Conservation (phyloP, 2,888 invertebrate genomes). For the Metopia argyrocephala region DNA sequence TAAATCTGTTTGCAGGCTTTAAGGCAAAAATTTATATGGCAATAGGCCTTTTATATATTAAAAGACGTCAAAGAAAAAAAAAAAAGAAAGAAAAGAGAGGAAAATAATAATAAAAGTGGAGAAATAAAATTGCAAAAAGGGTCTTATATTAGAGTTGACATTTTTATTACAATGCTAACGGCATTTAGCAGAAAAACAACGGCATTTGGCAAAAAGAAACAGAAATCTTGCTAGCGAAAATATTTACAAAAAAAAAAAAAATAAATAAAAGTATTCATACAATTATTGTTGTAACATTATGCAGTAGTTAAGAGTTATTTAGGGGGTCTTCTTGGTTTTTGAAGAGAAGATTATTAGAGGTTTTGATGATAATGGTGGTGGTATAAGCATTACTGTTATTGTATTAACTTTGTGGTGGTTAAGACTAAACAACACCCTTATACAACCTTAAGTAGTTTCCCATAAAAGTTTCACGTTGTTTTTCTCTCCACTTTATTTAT, state of each 20-base stretch:
- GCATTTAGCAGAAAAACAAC: conserved; percentile 65
- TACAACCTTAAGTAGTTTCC: conserved; percentile 16
- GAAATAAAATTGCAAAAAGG: conserved; percentile 28
- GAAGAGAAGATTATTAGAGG: conserved; percentile 19
- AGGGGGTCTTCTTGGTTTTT: conserved; percentile 45
- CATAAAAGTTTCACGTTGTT: background rate
- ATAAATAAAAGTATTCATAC: conserved; percentile 9
- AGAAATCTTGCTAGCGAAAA: conserved; percentile 1
- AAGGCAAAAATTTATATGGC: conserved; percentile 8
- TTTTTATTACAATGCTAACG: conserved; percentile 76
- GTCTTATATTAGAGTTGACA: conserved; percentile 71
- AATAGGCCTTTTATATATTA: background rate
- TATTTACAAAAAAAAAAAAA: background rate
- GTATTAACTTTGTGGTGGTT: background rate
- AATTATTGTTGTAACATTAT: conserved; percentile 42
- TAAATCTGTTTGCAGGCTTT: conserved; percentile 7
- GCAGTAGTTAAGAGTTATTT: conserved; percentile 40
- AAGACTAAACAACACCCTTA: conserved; percentile 35
- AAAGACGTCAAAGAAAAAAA: background rate
- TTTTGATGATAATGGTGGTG: background rate
- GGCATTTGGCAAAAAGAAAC: conserved; percentile 2
- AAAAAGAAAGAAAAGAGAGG: conserved; percentile 28
- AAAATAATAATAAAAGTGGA: conserved; percentile 39
- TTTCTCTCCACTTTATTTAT: background rate
- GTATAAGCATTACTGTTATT: background rate